These are phyloP conservation scores for Microplitis demolitor DNA, from an alignment of 1,140 invertebrate species.

Conservation along the genomic window DNA sequence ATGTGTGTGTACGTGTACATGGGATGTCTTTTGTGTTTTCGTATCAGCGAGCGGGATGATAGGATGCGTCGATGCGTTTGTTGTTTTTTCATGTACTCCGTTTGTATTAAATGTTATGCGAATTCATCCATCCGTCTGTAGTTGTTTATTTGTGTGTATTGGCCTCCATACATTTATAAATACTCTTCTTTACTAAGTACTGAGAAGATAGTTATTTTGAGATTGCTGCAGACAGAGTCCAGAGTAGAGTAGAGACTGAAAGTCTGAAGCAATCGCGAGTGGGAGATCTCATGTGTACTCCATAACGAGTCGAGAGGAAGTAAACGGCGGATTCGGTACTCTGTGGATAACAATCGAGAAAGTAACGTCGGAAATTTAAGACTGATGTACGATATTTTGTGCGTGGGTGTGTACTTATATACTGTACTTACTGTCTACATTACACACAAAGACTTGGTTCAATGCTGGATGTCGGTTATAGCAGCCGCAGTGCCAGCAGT, in stretches of 20 bases:
- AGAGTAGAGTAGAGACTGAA: too few species aligned
- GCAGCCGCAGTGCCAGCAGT: neutral
- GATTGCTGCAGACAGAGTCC: too few species aligned
- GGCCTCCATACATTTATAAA: too few species aligned
- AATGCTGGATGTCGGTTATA: neutral
- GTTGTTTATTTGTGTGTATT: too few species aligned
- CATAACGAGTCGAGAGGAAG: neutral
- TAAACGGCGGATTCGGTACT: neutral
- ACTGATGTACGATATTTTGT: neutral
- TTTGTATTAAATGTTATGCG: too few species aligned
- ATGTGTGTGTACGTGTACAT: neutral
- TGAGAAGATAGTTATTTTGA: too few species aligned
- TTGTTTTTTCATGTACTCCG: too few species aligned
- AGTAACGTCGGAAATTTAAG: neutral
- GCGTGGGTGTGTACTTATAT: slow-evolving; percentile 9
- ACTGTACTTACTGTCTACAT: neutral
- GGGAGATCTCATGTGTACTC: neutral
- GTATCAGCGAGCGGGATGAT: neutral
- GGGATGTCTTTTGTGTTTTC: neutral
- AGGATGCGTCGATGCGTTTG: too few species aligned
- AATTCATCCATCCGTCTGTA: too few species aligned
- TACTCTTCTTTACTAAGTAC: too few species aligned
- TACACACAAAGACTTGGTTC: too few species aligned
- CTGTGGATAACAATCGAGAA: neutral
- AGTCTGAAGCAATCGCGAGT: neutral